phyloP scores from a whole-genome alignment of 2,888 invertebrate species.

The Salticus scenicus region DNA sequence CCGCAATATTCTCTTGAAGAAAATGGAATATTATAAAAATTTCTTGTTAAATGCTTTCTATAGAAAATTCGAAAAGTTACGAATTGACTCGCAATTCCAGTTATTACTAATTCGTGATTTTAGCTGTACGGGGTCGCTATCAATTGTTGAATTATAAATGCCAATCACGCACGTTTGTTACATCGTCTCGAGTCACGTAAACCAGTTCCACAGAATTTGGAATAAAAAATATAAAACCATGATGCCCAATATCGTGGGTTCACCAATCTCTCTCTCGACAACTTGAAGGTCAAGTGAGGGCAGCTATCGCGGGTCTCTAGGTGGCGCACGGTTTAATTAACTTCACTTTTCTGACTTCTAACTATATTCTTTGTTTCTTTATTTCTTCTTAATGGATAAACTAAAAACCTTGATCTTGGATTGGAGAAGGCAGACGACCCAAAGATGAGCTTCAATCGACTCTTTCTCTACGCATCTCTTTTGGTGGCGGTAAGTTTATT shows the following conservation, averaged over 20 bases:
- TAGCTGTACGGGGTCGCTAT: neutral
- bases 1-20: too few species aligned
- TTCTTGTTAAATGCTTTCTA: neutral
- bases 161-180: neutral
- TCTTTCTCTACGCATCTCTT: neutral
- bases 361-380: conserved; percentile 27
- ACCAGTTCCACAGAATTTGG: neutral
- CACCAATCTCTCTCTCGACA: conserved; percentile 35
- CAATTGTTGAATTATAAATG: neutral
- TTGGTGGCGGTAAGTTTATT: conserved; percentile 3
- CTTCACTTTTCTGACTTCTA: neutral
- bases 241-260: conserved; percentile 21
- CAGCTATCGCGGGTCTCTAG: conserved; percentile 39
- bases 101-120: neutral
- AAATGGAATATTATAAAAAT: too few species aligned
- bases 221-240: conserved; percentile 10
- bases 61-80: neutral
- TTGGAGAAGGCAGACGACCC: conserved; percentile 29
- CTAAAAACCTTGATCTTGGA: conserved; percentile 15
- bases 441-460: conserved; percentile 16
- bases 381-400: neutral
- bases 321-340: conserved; percentile 33
- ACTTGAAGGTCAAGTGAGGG: conserved; percentile 54
- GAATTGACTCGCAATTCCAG: neutral
- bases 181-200: neutral